These are phyloP conservation scores for Papilio xuthus DNA, from an alignment of 1,140 invertebrate genomes.

Conservation along the genomic window DNA sequence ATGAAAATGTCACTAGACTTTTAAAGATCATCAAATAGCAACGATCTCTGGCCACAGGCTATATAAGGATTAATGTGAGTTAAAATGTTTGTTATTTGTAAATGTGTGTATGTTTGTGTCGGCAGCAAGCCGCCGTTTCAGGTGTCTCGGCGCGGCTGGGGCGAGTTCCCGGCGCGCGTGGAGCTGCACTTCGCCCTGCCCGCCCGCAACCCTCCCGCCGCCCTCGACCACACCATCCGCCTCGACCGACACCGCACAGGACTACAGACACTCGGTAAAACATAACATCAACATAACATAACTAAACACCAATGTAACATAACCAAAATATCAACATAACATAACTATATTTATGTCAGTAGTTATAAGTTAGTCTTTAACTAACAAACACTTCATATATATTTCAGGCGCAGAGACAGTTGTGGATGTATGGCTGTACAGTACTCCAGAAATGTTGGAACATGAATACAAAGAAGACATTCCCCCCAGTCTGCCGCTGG, in stretches of 20 bases:
- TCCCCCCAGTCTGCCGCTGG: conserved; percentile 15
- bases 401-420: conserved; percentile 88
- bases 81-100: not conserved
- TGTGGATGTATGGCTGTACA: conserved; percentile 86
- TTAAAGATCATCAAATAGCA: too few relatives aligned
- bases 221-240: conserved; percentile 91
- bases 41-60: too few relatives aligned
- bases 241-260: conserved; percentile 93
- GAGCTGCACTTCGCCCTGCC: conserved; percentile 90
- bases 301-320: not conserved
- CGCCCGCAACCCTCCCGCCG: conserved; percentile 88
- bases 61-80: too few relatives aligned
- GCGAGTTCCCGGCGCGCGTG: conserved; percentile 92
- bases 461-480: conserved; percentile 61
- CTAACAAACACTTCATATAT: not conserved
- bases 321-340: not conserved
- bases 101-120: conserved; percentile 5
- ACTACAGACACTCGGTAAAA: conserved; percentile 88
- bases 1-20: too few relatives aligned
- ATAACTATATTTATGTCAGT: not conserved
- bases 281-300: not conserved
- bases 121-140: conserved; percentile 90
- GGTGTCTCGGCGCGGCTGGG: conserved; percentile 92
- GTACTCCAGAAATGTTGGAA: conserved; percentile 74
- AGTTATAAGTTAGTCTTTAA: conserved; percentile 29